Evolutionary conservation across 1,140 invertebrate species (phyloP).

Genomic region (Pseudomyrmex pallidus): DNA sequence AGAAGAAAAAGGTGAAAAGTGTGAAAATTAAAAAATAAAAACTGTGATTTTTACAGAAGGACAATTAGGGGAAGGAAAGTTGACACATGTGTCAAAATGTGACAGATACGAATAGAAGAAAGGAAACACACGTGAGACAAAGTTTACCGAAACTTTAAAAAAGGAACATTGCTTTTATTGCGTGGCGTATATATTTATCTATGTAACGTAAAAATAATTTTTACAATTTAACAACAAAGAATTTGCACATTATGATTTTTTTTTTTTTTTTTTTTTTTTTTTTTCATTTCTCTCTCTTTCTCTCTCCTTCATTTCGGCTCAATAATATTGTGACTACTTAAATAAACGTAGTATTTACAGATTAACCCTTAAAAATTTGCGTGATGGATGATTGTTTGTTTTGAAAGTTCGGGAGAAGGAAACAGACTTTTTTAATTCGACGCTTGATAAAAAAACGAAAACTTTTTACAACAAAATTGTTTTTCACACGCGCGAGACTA

Average conservation of each 20-base stretch:
- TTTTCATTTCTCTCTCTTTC: too few relatives aligned
- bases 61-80: background rate
- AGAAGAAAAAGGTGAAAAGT: too few relatives aligned
- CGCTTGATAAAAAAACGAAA: background rate
- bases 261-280: too few relatives aligned
- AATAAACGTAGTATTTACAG: background rate
- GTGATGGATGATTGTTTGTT: background rate
- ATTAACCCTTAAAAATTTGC: slow-evolving; percentile 18
- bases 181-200: slow-evolving; percentile 57
- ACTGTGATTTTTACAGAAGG: too few relatives aligned
- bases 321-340: background rate
- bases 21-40: background rate
- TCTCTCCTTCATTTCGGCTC: slow-evolving; percentile 25
- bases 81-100: background rate
- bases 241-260: slow-evolving; percentile 41
- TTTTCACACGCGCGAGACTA: background rate
- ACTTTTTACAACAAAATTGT: background rate
- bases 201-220: slow-evolving; percentile 55
- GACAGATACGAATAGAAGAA: background rate
- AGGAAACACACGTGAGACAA: background rate
- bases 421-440: background rate
- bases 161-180: slow-evolving; percentile 38
- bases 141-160: background rate
- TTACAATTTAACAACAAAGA: slow-evolving; percentile 60
- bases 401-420: background rate